Evolutionary conservation across 2,888 invertebrate genomes (phyloP).

Genomic region (Perizoma affinitatum): DNA sequence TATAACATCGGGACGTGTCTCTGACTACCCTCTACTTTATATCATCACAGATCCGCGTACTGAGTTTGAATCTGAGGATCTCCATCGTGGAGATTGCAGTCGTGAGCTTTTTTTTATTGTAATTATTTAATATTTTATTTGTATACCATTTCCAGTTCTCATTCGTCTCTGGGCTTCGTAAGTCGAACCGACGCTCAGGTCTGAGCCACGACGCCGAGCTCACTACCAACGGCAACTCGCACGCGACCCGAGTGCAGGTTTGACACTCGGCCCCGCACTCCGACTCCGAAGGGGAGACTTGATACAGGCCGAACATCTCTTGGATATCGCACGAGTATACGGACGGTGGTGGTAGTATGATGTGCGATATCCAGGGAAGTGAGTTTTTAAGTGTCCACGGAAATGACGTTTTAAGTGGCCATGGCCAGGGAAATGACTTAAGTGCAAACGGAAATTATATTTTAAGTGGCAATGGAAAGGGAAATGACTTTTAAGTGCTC

Average conservation of each 20-base stretch:
- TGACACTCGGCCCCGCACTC: slow-evolving; percentile 66
- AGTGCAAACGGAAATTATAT: not conserved
- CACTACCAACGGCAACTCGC: slow-evolving; percentile 71
- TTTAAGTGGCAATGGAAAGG: not conserved
- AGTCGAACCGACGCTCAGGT: slow-evolving; percentile 57
- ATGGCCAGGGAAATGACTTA: not conserved
- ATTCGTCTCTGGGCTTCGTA: slow-evolving; percentile 73
- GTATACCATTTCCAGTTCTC: slow-evolving; percentile 57
- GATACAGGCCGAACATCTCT: slow-evolving; percentile 63
- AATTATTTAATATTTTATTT: not conserved
- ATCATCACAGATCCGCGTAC: no score
- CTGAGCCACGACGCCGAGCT: slow-evolving; percentile 66
- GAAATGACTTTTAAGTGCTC: no score
- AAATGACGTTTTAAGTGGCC: slow-evolving; percentile 6
- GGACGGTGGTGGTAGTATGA: slow-evolving; percentile 27
- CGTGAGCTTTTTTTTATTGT: not conserved
- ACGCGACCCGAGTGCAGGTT: slow-evolving; percentile 66
- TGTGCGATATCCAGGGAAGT: slow-evolving; percentile 15
- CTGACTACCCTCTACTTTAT: no score
- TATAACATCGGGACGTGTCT: no score
- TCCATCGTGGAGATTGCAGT: no score
- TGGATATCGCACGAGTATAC: slow-evolving; percentile 75
- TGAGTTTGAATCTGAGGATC: no score
- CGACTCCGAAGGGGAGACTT: slow-evolving; percentile 55
- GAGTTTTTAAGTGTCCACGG: slow-evolving; percentile 28